A percentile compares a stretch with the other conserved stretches of the same genome.
Conservation (phyloP, 2,113 vertebrate genomes). For the Orthonyx spaldingii region DNA sequence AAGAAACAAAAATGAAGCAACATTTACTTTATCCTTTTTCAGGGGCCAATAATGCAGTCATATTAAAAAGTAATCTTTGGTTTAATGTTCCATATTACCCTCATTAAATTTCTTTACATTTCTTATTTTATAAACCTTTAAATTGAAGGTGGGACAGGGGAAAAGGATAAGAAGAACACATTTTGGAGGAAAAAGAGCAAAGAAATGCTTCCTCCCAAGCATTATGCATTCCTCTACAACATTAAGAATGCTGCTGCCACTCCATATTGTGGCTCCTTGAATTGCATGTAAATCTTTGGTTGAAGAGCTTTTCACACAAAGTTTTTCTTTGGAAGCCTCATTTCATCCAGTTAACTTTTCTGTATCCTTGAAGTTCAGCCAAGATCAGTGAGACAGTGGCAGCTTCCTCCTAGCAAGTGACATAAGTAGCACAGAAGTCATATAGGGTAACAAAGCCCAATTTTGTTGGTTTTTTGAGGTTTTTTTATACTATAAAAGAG, state of each 20-base stretch:
- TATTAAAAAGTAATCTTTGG: not conserved
- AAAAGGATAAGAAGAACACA: not conserved
- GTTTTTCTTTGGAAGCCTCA: not conserved
- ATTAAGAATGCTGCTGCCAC: not conserved
- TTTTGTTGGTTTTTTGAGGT: too few species aligned
- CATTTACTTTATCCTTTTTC: not conserved
- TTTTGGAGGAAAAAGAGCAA: not conserved
- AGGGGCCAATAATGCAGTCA: not conserved
- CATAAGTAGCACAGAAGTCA: not conserved
- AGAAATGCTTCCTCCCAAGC: not conserved
- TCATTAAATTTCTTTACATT: not conserved
- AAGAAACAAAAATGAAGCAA: not conserved
- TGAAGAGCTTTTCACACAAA: not conserved
- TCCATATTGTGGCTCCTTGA: not conserved
- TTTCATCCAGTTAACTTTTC: slow-evolving; percentile 47
- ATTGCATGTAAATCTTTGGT: slow-evolving; percentile 4
- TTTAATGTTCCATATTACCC: not conserved
- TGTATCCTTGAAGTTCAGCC: slow-evolving; percentile 7
- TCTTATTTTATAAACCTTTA: not conserved
- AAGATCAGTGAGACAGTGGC: not conserved
- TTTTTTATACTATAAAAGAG: not conserved
- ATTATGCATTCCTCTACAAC: not conserved
- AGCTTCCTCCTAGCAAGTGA: not conserved
- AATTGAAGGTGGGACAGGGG: not conserved
- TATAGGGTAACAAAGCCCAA: not conserved